Conservation (phyloP, 1,140 invertebrate species). For the Platorchestia sp. region DNA sequence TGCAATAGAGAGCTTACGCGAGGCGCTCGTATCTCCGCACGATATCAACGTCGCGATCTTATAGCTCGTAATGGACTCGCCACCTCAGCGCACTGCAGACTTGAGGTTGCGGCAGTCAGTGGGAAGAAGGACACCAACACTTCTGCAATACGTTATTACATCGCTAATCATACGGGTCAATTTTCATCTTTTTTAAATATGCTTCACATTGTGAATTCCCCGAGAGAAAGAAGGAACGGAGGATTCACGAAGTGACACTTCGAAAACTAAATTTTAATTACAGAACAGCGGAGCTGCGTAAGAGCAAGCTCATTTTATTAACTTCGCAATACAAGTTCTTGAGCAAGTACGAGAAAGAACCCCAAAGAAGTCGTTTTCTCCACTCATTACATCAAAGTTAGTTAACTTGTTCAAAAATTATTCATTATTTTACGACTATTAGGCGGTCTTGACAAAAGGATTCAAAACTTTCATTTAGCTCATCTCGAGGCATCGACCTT, state of each 20-base stretch:
- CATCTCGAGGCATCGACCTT: background rate
- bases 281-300: too few relatives aligned
- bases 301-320: background rate
- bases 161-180: too few relatives aligned
- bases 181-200: too few relatives aligned
- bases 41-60: background rate
- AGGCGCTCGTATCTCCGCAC: background rate
- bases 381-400: background rate
- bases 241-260: too few relatives aligned
- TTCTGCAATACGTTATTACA: too few relatives aligned
- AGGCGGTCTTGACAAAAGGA: background rate
- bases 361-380: background rate
- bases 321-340: background rate
- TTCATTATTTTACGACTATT: background rate
- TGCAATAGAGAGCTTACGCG: background rate
- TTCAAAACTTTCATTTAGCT: background rate
- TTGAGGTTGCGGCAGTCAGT: background rate
- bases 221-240: too few relatives aligned
- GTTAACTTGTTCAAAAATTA: slow-evolving; percentile 46
- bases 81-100: background rate
- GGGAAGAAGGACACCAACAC: background rate
- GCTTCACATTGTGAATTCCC: too few relatives aligned
- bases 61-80: background rate
- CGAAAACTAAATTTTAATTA: too few relatives aligned
- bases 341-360: background rate